Percentiles rank a stretch among this genome's conserved stretches.
These are phyloP conservation scores for Mallotus villosus DNA, from an alignment of 2,797 vertebrate genomes.

Conservation along the genomic window DNA sequence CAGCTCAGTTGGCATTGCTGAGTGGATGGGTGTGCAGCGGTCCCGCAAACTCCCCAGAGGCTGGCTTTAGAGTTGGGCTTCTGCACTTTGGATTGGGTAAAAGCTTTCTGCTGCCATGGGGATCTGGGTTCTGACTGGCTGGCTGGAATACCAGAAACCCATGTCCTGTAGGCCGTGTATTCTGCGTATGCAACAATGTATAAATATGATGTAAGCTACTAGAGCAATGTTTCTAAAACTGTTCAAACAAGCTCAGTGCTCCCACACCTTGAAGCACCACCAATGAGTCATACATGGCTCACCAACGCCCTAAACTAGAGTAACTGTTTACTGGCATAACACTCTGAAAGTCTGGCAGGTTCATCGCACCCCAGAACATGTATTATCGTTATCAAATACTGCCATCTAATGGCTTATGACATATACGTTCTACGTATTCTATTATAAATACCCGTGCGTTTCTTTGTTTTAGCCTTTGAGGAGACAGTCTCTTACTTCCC, in stretches of 20 bases:
- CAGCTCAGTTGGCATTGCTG: conserved; percentile 2
- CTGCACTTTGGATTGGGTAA: conserved; percentile 49
- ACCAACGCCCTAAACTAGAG: too few species aligned
- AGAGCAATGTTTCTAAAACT: too few species aligned
- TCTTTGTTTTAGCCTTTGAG: conserved; percentile 80
- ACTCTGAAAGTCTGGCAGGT: too few species aligned
- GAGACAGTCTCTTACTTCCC: conserved; percentile 89
- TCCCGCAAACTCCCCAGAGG: conserved; percentile 37
- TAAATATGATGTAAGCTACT: too few species aligned
- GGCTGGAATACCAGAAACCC: conserved; percentile 49
- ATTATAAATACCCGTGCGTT: background rate
- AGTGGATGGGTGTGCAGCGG: conserved; percentile 16
- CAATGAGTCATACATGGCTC: too few species aligned
- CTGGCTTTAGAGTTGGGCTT: conserved; percentile 34
- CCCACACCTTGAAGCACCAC: too few species aligned
- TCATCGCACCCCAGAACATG: too few species aligned
- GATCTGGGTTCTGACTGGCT: conserved; percentile 39
- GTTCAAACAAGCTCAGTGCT: too few species aligned
- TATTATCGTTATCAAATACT: too few species aligned
- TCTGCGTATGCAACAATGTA: background rate
- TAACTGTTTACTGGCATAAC: too few species aligned
- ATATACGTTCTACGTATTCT: too few species aligned
- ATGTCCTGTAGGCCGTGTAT: conserved; percentile 34
- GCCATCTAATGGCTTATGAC: too few species aligned
- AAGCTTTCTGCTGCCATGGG: background rate